Evolutionary conservation across 1,140 invertebrate genomes (phyloP).

Genomic region (Drosophila novamexicana): DNA sequence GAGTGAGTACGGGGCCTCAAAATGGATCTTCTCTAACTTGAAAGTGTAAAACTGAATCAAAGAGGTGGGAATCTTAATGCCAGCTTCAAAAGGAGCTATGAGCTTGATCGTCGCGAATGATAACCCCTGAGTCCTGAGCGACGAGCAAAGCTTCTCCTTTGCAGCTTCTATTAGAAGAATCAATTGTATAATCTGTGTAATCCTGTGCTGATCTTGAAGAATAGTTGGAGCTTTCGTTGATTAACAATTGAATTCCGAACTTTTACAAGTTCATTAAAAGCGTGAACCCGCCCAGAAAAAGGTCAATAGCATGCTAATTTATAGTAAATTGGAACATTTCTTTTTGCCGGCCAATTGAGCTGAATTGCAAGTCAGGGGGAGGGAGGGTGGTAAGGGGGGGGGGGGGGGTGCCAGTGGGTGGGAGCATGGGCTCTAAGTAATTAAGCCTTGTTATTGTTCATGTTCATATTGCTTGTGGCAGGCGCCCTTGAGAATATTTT

Average conservation of each 20-base stretch:
- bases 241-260: conserved; percentile 1
- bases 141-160: too few species aligned
- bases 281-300: conserved; percentile 8
- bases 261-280: conserved; percentile 23
- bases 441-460: conserved; percentile 11
- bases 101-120: too few species aligned
- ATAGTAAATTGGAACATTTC: conserved; percentile 31
- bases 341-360: conserved; percentile 27
- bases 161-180: too few species aligned
- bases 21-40: too few species aligned
- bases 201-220: neutral
- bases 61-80: too few species aligned
- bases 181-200: too few species aligned
- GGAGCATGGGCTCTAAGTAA: conserved; percentile 10
- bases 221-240: neutral
- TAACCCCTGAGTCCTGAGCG: too few species aligned
- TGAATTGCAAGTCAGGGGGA: conserved; percentile 19
- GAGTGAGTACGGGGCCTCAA: conserved; percentile 85
- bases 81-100: too few species aligned
- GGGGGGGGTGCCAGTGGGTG: neutral
- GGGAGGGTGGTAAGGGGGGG: too few species aligned
- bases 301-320: conserved; percentile 40
- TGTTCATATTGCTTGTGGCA: neutral
- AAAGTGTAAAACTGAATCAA: too few species aligned
- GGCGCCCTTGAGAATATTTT: conserved; percentile 34